Conservation (phyloP, 2,113 vertebrate species). For the Melanerpes aurifrons region DNA sequence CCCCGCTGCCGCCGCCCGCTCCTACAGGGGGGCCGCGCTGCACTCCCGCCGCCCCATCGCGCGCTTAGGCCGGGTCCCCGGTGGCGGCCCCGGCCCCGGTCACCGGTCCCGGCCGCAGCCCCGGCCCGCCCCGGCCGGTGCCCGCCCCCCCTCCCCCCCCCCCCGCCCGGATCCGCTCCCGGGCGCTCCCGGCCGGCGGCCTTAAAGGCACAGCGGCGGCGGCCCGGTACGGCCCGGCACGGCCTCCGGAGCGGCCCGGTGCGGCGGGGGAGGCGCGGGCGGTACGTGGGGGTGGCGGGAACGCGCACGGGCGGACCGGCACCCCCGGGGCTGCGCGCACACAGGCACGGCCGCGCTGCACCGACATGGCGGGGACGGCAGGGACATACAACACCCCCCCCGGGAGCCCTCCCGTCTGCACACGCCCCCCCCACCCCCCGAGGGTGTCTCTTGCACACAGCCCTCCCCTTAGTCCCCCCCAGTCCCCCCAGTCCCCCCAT, state of each 20-base stretch:
- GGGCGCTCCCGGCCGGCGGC: neutral
- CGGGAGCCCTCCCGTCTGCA: neutral
- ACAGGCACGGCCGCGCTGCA: neutral
- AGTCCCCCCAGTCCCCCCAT: too few relatives aligned
- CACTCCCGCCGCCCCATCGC: slow-evolving; percentile 43
- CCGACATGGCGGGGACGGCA: neutral
- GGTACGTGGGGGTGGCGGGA: neutral
- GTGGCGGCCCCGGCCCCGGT: neutral
- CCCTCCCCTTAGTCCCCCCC: too few relatives aligned
- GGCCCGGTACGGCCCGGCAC: neutral
- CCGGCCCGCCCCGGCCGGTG: slow-evolving; percentile 5
- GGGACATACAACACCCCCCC: neutral
- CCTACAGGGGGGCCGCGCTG: neutral
- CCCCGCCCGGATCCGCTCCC: neutral
- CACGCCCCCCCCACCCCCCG: neutral
- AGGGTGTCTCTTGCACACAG: too few relatives aligned
- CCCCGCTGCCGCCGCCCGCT: slow-evolving; percentile 41
- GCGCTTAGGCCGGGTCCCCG: neutral
- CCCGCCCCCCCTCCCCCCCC: neutral
- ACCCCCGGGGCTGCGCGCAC: neutral
- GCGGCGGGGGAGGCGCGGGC: neutral
- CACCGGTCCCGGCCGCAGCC: neutral
- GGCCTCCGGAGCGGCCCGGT: neutral
- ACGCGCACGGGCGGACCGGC: neutral
- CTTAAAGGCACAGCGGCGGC: neutral